A percentile compares a stretch with the other conserved stretches of the same genome.
Evolutionary conservation across 2,797 vertebrate species (phyloP).

Genomic region (Uromys caudimaculatus): DNA sequence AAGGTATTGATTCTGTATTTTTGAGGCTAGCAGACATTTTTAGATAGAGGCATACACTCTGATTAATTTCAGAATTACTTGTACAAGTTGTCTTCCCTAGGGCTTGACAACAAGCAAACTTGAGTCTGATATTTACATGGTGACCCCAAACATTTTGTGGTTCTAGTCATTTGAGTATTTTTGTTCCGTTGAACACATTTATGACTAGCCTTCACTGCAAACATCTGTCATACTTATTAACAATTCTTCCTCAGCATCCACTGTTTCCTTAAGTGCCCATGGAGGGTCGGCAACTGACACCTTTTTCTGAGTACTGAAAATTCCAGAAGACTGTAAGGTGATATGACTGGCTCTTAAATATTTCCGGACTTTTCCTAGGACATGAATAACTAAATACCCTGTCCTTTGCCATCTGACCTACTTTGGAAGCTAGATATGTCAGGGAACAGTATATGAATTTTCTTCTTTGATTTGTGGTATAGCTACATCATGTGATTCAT

Average conservation of each 20-base stretch:
- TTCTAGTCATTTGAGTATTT: background rate
- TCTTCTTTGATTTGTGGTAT: background rate
- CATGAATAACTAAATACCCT: background rate
- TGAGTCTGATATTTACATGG: constrained; percentile 5
- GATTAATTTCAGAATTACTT: constrained; percentile 13
- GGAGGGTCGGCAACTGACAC: constrained; percentile 2
- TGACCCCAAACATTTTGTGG: background rate
- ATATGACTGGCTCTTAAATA: background rate
- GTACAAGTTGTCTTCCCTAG: background rate
- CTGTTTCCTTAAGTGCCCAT: background rate
- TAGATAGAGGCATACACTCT: background rate
- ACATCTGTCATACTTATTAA: background rate
- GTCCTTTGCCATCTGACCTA: background rate
- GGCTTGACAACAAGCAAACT: background rate
- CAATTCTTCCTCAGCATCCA: background rate
- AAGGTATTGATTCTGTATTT: background rate
- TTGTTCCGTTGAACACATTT: background rate
- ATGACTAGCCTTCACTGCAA: background rate
- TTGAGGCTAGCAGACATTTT: background rate
- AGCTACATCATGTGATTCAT: background rate
- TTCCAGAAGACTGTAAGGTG: background rate
- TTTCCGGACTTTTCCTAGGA: background rate
- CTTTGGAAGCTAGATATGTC: background rate
- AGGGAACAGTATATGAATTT: background rate
- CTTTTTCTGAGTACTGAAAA: constrained; percentile 28